Conservation (phyloP, 1,140 invertebrate species). For the Drosophila burlai region DNA sequence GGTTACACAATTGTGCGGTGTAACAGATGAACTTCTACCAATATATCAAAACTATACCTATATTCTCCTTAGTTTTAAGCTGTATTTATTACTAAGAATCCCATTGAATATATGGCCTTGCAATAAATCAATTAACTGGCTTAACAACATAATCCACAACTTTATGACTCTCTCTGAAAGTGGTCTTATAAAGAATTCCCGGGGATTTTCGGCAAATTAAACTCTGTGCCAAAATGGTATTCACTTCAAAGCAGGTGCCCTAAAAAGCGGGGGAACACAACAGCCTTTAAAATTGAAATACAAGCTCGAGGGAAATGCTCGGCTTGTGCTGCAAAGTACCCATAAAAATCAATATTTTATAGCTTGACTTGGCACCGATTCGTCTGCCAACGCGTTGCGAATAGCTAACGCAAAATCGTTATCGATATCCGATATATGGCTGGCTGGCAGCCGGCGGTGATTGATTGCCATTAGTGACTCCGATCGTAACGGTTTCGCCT, state of each 20-base stretch:
- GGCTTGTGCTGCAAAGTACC: conserved; percentile 34
- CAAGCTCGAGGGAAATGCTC: conserved; percentile 17
- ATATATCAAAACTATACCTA: neutral
- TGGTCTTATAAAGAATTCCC: conserved; percentile 24
- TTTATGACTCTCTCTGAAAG: conserved; percentile 19
- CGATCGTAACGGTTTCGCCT: conserved; percentile 59
- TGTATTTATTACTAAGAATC: neutral
- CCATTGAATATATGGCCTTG: neutral
- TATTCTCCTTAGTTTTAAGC: neutral
- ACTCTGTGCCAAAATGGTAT: conserved; percentile 20
- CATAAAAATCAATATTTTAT: conserved; percentile 71
- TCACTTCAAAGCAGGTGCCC: conserved; percentile 45
- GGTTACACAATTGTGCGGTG: conserved; percentile 28
- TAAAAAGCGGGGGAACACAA: conserved; percentile 16
- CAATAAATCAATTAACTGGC: conserved; percentile 13
- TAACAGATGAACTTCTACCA: neutral
- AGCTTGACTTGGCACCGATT: conserved; percentile 64
- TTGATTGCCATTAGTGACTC: conserved; percentile 65
- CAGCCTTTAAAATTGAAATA: conserved; percentile 35
- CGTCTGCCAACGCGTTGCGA: conserved; percentile 63
- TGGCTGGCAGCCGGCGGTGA: conserved; percentile 48
- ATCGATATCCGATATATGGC: conserved; percentile 27
- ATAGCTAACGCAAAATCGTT: conserved; percentile 20
- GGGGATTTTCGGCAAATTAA: conserved; percentile 35
- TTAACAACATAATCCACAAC: conserved; percentile 17